Evolutionary conservation across 2,888 invertebrate species (phyloP).

Genomic region (Phasia obesa): DNA sequence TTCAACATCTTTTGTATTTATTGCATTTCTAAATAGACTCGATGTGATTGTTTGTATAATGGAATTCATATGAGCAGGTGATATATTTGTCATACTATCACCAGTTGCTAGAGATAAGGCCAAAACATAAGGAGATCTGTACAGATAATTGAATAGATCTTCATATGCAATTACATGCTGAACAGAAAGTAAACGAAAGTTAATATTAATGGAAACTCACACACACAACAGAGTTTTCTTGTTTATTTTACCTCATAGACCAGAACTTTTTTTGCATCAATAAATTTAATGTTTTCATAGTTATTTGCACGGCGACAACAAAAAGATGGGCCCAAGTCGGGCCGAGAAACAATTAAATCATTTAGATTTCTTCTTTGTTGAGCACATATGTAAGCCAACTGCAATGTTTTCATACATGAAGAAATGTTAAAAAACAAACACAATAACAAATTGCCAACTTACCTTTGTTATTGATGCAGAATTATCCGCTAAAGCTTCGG

Average conservation of each 20-base stretch:
- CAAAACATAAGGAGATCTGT: slow-evolving; percentile 87
- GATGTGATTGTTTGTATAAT: slow-evolving; percentile 83
- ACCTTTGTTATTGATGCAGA: slow-evolving; percentile 84
- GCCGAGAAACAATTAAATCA: slow-evolving; percentile 88
- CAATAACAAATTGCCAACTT: slow-evolving; percentile 6
- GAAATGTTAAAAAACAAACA: slow-evolving; percentile 2
- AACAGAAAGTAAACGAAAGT: slow-evolving; percentile 36
- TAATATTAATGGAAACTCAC: background rate
- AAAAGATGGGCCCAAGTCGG: slow-evolving; percentile 89
- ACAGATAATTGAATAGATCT: slow-evolving; percentile 87
- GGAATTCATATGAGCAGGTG: slow-evolving; percentile 78
- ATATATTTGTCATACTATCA: slow-evolving; percentile 84
- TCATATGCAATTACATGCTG: slow-evolving; percentile 86
- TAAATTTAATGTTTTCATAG: slow-evolving; percentile 86
- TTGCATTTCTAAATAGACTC: slow-evolving; percentile 88
- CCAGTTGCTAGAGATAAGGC: slow-evolving; percentile 87
- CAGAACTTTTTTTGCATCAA: slow-evolving; percentile 92
- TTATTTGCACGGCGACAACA: slow-evolving; percentile 89
- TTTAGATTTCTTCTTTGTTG: slow-evolving; percentile 93
- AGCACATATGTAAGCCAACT: slow-evolving; percentile 93
- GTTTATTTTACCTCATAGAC: slow-evolving; percentile 87
- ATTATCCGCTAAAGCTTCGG: slow-evolving; percentile 87
- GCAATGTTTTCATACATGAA: slow-evolving; percentile 73
- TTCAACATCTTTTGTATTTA: slow-evolving; percentile 89
- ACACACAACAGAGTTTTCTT: background rate